Conservation (phyloP, 2,113 vertebrate species). For the Sinocyclocheilus grahami region DNA sequence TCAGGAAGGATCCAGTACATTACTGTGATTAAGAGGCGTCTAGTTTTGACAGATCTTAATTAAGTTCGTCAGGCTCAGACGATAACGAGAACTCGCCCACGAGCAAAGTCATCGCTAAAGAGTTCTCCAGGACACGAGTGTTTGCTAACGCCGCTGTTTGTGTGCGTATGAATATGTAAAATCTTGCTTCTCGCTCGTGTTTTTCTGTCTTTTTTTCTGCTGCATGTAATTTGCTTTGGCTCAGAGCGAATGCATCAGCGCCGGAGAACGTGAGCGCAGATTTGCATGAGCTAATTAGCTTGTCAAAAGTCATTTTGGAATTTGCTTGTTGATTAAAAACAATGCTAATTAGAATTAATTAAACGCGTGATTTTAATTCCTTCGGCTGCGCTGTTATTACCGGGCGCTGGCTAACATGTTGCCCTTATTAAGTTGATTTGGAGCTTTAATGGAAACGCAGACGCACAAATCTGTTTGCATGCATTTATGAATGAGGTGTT, state of each 20-base stretch:
- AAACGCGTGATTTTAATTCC: conserved; percentile 60
- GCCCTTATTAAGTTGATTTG: conserved; percentile 50
- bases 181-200: conserved; percentile 7
- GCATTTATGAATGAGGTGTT: no score
- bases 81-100: conserved; percentile 50
- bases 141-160: conserved; percentile 15
- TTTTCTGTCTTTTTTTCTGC: conserved; percentile 11
- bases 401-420: conserved; percentile 34
- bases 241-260: conserved; percentile 56
- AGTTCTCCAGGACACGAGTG: conserved; percentile 28
- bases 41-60: conserved; percentile 32
- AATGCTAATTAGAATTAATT: conserved; percentile 65
- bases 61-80: conserved; percentile 24
- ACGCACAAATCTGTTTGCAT: conserved; percentile 28
- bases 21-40: not conserved
- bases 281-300: conserved; percentile 67
- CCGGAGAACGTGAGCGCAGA: conserved; percentile 43
- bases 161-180: conserved; percentile 58
- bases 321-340: conserved; percentile 65
- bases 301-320: conserved; percentile 62
- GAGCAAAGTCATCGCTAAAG: conserved; percentile 9
- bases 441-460: conserved; percentile 55
- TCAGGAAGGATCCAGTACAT: not conserved
- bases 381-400: conserved; percentile 44
- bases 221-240: conserved; percentile 56